Evolutionary conservation across 2,113 vertebrate genomes (phyloP).

Genomic region (Ariopsis seemanni): DNA sequence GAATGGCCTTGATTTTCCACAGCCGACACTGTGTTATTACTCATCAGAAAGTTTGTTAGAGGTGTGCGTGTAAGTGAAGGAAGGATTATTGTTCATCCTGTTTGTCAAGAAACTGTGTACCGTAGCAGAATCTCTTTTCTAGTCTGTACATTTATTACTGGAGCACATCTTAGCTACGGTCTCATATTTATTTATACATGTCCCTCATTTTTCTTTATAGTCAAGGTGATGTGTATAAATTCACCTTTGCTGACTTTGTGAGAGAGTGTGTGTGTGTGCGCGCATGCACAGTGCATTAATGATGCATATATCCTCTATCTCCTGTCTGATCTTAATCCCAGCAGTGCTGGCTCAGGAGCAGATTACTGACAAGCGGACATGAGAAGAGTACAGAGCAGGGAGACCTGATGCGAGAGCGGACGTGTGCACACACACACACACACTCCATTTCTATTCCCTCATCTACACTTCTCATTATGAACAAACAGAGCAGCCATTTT

Average conservation of each 20-base stretch:
- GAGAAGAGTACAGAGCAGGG: conserved; percentile 61
- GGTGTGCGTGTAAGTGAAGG: neutral
- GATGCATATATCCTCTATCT: conserved; percentile 73
- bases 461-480: conserved; percentile 51
- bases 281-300: conserved; percentile 68
- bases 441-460: conserved; percentile 38
- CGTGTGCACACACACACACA: conserved; percentile 23
- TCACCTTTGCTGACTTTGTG: conserved; percentile 75
- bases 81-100: conserved; percentile 1
- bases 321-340: conserved; percentile 74
- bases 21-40: conserved; percentile 8
- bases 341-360: conserved; percentile 73
- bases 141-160: neutral
- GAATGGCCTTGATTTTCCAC: conserved; percentile 38
- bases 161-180: neutral
- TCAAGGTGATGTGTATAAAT: conserved; percentile 24
- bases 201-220: conserved; percentile 23
- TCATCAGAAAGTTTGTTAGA: conserved; percentile 38
- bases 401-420: conserved; percentile 3
- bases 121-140: neutral
- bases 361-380: conserved; percentile 73
- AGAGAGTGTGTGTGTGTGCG: conserved; percentile 55
- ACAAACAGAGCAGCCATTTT: conserved; percentile 54
- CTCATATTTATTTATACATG: conserved; percentile 21
- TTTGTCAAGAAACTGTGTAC: neutral